These are phyloP conservation scores for Steinernema scapterisci DNA, from an alignment of 2,888 invertebrate species.

Conservation along the genomic window DNA sequence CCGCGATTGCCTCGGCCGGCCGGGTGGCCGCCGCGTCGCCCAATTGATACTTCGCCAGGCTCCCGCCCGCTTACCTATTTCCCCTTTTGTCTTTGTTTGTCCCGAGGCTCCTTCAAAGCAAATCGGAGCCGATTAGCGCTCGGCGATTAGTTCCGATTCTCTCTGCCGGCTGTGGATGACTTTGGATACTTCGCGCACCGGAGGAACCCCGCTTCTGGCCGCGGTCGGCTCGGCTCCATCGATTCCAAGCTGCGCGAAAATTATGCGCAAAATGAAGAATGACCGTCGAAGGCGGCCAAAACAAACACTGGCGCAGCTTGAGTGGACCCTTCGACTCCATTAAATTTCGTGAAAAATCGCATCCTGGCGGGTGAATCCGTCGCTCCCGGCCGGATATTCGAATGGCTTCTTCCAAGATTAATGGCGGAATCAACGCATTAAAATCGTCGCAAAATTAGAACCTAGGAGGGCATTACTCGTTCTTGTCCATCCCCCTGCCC, in stretches of 20 bases:
- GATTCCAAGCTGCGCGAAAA: constrained; percentile 9
- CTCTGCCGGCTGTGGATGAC: neutral
- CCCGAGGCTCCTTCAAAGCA: neutral
- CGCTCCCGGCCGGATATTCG: neutral
- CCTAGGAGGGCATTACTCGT: constrained; percentile 2
- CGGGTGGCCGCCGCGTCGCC: constrained; percentile 9
- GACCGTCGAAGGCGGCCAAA: constrained; percentile 15
- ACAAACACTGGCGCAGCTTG: constrained; percentile 26
- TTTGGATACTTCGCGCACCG: neutral
- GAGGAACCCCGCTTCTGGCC: too few relatives aligned
- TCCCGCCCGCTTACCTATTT: constrained; percentile 11
- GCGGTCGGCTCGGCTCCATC: neutral
- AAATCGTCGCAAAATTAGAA: constrained; percentile 21
- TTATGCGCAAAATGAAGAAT: constrained; percentile 17
- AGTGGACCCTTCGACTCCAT: neutral
- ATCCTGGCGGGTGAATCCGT: neutral
- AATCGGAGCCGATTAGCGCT: constrained; percentile 1
- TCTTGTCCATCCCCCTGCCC: neutral
- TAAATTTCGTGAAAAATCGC: constrained; percentile 26
- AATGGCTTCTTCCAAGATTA: constrained; percentile 13
- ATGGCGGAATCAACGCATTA: constrained; percentile 26
- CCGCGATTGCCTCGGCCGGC: constrained; percentile 11
- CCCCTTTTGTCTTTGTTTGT: constrained; percentile 6
- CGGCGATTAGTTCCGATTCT: constrained; percentile 25
- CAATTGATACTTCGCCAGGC: constrained; percentile 28